These are phyloP conservation scores for Neosilurus mollespiculum DNA, from an alignment of 2,797 vertebrate species.

Conservation along the genomic window DNA sequence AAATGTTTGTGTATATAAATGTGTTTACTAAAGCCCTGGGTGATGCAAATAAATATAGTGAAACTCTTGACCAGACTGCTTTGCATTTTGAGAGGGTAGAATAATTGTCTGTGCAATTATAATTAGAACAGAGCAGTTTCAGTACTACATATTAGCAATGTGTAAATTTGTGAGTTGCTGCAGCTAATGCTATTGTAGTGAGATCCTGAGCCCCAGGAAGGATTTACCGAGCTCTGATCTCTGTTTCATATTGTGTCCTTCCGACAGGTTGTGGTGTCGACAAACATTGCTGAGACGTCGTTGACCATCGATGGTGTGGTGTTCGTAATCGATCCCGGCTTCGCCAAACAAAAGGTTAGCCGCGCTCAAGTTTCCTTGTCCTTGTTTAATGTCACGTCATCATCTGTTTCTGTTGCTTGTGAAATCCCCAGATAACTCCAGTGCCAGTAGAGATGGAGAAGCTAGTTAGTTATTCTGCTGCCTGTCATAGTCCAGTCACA, in stretches of 20 bases:
- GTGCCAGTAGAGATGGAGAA: constrained; percentile 68
- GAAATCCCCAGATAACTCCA: constrained; percentile 75
- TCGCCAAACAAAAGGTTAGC: constrained; percentile 97
- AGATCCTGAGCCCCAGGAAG: neutral
- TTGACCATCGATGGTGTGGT: constrained; percentile 96
- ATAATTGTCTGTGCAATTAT: neutral
- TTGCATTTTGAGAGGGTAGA: no score
- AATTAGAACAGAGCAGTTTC: neutral
- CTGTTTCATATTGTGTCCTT: constrained; percentile 28
- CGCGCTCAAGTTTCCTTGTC: constrained; percentile 35
- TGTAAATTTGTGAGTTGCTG: neutral
- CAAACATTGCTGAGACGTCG: constrained; percentile 98
- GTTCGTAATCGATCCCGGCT: constrained; percentile 98
- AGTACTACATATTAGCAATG: neutral
- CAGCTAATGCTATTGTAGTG: neutral
- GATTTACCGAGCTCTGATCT: neutral
- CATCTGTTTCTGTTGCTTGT: constrained; percentile 70
- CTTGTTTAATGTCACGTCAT: constrained; percentile 69
- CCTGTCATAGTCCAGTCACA: constrained; percentile 65
- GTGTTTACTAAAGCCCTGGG: no score
- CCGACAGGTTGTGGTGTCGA: constrained; percentile 92
- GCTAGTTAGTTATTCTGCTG: constrained; percentile 74
- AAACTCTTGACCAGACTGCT: no score
- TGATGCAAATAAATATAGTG: no score
- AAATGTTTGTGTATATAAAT: no score